These are phyloP conservation scores for Mythimna lalbum DNA, from an alignment of 2,888 invertebrate species.

Conservation along the genomic window DNA sequence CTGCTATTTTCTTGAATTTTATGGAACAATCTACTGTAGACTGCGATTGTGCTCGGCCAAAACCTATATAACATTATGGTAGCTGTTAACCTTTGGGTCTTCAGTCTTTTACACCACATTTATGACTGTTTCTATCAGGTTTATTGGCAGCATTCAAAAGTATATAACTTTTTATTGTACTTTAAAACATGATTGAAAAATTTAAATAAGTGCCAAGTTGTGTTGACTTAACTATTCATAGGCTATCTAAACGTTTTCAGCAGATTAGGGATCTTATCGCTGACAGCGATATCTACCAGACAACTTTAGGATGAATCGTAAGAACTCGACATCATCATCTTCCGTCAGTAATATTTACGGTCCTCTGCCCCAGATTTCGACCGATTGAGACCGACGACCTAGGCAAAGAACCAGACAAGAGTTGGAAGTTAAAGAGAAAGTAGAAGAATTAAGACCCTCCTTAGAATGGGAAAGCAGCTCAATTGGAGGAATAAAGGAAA, in stretches of 20 bases:
- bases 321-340: too few relatives aligned
- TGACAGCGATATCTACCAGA: too few relatives aligned
- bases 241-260: not conserved
- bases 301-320: too few relatives aligned
- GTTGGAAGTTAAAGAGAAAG: too few relatives aligned
- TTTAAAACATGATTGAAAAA: slow-evolving; percentile 19
- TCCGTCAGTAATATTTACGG: too few relatives aligned
- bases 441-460: too few relatives aligned
- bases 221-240: not conserved
- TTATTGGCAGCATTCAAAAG: slow-evolving; percentile 27
- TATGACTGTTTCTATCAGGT: slow-evolving; percentile 18
- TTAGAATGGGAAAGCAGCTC: too few relatives aligned
- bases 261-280: not conserved
- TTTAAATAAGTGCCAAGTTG: not conserved
- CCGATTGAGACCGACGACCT: too few relatives aligned
- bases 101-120: slow-evolving; percentile 2
- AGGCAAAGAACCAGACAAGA: too few relatives aligned
- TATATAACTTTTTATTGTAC: not conserved
- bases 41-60: not conserved
- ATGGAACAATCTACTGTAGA: slow-evolving; percentile 29
- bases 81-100: slow-evolving; percentile 23
- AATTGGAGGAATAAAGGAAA: too few relatives aligned
- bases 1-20: not conserved
- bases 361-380: too few relatives aligned
- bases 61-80: not conserved